Percentiles rank a stretch among this genome's conserved stretches.
Conservation (phyloP, 2,888 invertebrate genomes). For the Athripsodes cinereus region DNA sequence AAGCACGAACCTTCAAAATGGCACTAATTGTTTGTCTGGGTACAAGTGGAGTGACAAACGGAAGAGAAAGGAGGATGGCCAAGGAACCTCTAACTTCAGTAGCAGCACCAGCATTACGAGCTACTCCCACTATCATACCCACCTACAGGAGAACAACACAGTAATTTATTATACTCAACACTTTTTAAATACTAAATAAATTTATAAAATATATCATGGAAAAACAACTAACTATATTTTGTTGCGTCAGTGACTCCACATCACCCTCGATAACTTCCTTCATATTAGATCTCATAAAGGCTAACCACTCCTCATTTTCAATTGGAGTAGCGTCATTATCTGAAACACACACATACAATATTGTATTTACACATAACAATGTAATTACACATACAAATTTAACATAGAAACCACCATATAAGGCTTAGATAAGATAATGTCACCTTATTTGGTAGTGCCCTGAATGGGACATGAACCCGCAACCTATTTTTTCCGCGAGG, state of each 20-base stretch:
- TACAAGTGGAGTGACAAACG: conserved; percentile 39
- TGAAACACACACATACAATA: too few species aligned
- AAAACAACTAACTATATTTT: conserved; percentile 51
- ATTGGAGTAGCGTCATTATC: conserved; percentile 58
- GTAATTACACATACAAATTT: too few species aligned
- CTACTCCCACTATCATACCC: conserved; percentile 42
- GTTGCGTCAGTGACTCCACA: conserved; percentile 65
- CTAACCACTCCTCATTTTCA: conserved; percentile 83
- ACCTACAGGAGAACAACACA: conserved; percentile 33
- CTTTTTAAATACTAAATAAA: not conserved
- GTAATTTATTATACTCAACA: not conserved
- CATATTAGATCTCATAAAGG: conserved; percentile 73
- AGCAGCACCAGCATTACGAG: conserved; percentile 34
- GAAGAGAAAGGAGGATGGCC: conserved; percentile 43
- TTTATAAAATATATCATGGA: conserved; percentile 14
- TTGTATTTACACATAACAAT: too few species aligned
- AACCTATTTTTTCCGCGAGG: too few species aligned
- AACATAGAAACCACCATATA: too few species aligned
- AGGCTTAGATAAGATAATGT: too few species aligned
- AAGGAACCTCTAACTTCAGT: conserved; percentile 42
- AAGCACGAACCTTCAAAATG: conserved; percentile 39
- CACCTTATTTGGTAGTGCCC: too few species aligned
- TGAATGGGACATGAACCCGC: too few species aligned
- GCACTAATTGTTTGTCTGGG: conserved; percentile 44
- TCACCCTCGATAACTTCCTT: conserved; percentile 78